Evolutionary conservation across 1,140 invertebrate species (phyloP), one percentile per base, ranked within the genome.

Genomic region (Dendrolimus kikuchii): DNA sequence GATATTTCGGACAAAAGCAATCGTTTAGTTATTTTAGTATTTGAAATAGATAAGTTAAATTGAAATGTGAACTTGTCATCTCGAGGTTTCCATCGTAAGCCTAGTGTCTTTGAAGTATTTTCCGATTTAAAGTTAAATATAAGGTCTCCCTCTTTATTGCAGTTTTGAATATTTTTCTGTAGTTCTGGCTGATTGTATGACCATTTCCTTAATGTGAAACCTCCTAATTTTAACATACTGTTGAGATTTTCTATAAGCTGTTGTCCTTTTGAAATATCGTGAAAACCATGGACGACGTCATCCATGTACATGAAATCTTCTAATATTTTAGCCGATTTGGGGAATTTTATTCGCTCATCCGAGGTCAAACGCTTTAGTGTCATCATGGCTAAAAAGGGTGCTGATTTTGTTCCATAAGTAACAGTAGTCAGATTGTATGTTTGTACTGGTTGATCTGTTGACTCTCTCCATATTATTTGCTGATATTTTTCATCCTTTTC

Each of bases 121-220:
- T 57, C 47, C 7, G 56, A n/a, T 5, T 60, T 51, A 23, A 64
- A 55, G 10, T 59, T 38, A 40, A 51, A 59, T n/a, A 36, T 50
- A 38, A 5, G 23, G 23, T 49, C 46, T 41, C 7, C 39, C 40
- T 44, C n/a, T n/a, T 7, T 38, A 5, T 37, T 46, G 7, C 40
- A 38, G 6, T 7, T 7, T n/a, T n/a, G 5, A 0, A 40, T 4
- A n/a, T 46, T 8, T 44, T 40, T 39, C n/a, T n/a, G n/a, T n/a
- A 38, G n/a, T 62, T 52, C 5, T 7, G 51, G 38, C 4, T 51
- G 40, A 48, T 87, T 87, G 8, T 77, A 77, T n/a, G 55, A 10
- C 75, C 76, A 87, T 65, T 87, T 80, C 43, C 81, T 37, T 37
- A 88, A 49, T 36, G 69, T 52, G 45, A 86, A 71, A 5, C 71